Evolutionary conservation across 2,888 invertebrate species (phyloP), one percentile per base, ranked within the genome.

Genomic region (Pachycephus smyrnensis): DNA sequence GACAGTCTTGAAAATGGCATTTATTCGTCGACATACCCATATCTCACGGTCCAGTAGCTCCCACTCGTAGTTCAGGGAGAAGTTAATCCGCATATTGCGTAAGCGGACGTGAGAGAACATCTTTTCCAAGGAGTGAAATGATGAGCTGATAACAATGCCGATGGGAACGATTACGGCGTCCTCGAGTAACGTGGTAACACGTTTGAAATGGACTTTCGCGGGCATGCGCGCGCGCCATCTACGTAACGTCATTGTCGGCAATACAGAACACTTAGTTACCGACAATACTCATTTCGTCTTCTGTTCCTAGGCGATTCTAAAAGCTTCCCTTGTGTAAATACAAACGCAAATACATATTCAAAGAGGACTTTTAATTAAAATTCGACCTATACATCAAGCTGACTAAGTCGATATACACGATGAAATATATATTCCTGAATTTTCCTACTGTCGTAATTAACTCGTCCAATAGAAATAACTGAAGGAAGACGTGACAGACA

Each of bases 1-100:
- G 31, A 32, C 32, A 32, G 40, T 32, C 12, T 32, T 69, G 30
- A 30, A 32, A 69, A 69, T 69, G 12, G 69, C 69, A 32, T 32
- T 31, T 69, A 30, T 69, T 12, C 69, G 32, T 69, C 30, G 36
- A 87, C 90, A 79, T 90, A 90, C 90, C 90, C 90, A 89, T 77
- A 90, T 90, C 73, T 89, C 88, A 23, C 79, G 77, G 78, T 88
- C 81, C 80, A 90, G 81, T 75, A 83, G 82, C 73, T 86, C 86
- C 90, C 90, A 90, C 69, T 90, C 90, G 77, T 83, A 77, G 82
- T 87, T 86, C 80, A 90, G 82, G 30, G 85, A 82, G 73, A 83
- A 79, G 37, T 85, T 85, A 75, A 90, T 87, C 79, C 78, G 77
- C 68, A 81, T 78, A 78, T 88, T 88, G 23, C 89, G 84, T 33